Percentiles rank a stretch among this genome's conserved stretches.
Conservation (phyloP, 1,140 invertebrate genomes). For the Pseudomyrmex concolor region DNA sequence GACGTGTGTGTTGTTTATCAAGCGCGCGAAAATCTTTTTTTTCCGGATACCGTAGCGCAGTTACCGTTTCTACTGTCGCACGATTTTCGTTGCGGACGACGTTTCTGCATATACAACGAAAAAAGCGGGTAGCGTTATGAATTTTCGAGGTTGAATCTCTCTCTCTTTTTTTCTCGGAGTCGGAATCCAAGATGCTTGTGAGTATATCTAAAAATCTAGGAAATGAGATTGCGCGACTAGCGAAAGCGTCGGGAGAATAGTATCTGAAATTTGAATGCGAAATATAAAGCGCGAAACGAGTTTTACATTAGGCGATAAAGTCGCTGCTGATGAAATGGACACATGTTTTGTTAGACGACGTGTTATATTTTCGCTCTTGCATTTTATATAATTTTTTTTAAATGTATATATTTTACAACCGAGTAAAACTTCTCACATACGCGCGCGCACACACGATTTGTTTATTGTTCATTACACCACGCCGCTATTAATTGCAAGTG, state of each 20-base stretch:
- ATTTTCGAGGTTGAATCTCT: conserved; percentile 46
- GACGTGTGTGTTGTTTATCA: no score
- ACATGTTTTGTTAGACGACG: not conserved
- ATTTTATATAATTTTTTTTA: not conserved
- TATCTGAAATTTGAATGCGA: conserved; percentile 53
- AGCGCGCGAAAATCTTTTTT: no score
- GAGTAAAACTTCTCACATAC: no score
- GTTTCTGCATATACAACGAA: not conserved
- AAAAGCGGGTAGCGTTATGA: conserved; percentile 10
- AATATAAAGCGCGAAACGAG: conserved; percentile 52
- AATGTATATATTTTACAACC: no score
- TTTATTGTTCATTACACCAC: not conserved
- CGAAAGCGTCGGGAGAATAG: not conserved
- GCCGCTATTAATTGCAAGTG: no score
- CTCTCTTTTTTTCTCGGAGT: not conserved
- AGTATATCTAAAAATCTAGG: conserved; percentile 53
- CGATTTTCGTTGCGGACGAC: conserved; percentile 28
- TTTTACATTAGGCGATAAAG: conserved; percentile 56
- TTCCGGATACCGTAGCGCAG: no score
- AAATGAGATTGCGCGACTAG: conserved; percentile 40
- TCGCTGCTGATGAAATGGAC: conserved; percentile 55
- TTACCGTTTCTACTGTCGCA: not conserved
- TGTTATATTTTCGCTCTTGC: not conserved
- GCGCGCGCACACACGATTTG: no score
- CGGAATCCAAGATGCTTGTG: not conserved